Percentiles rank a stretch among this genome's conserved stretches.
These are phyloP conservation scores for Dipodomys spectabilis DNA, from an alignment of 2,113 vertebrate genomes.

Conservation along the genomic window DNA sequence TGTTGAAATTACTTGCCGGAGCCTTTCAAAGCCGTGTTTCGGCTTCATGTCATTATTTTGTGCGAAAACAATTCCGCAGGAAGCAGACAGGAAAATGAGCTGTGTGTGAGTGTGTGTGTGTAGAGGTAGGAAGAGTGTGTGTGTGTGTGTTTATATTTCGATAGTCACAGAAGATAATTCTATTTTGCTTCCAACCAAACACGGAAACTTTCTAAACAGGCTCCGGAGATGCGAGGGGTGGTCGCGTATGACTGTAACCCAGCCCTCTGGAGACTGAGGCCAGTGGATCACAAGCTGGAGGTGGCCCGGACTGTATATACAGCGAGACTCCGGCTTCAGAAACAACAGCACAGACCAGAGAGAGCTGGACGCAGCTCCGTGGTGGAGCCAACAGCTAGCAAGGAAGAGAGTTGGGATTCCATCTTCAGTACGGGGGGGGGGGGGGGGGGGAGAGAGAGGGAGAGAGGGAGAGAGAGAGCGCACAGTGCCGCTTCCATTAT, in stretches of 20 bases:
- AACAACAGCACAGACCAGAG: background rate
- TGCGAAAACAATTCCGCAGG: constrained; percentile 16
- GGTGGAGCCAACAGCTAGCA: no score
- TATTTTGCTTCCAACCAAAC: background rate
- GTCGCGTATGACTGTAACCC: no score
- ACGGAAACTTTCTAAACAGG: background rate
- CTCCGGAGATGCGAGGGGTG: no score
- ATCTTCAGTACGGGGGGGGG: no score
- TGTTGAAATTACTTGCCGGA: background rate
- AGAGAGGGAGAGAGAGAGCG: no score
- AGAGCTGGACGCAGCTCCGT: background rate
- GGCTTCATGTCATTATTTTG: background rate
- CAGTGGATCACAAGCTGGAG: no score
- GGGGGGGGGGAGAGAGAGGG: no score
- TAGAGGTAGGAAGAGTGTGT: background rate
- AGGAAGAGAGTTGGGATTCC: no score
- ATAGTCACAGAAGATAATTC: background rate
- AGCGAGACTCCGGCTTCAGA: no score
- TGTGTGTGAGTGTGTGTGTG: no score
- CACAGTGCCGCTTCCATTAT: background rate
- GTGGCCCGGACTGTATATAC: no score
- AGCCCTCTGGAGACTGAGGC: no score
- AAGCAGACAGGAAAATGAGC: constrained; percentile 31
- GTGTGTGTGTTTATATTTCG: background rate
- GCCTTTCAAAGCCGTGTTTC: background rate